These are phyloP conservation scores for Nyctalus aviator DNA, from an alignment of 2,797 vertebrate genomes.

Conservation along the genomic window DNA sequence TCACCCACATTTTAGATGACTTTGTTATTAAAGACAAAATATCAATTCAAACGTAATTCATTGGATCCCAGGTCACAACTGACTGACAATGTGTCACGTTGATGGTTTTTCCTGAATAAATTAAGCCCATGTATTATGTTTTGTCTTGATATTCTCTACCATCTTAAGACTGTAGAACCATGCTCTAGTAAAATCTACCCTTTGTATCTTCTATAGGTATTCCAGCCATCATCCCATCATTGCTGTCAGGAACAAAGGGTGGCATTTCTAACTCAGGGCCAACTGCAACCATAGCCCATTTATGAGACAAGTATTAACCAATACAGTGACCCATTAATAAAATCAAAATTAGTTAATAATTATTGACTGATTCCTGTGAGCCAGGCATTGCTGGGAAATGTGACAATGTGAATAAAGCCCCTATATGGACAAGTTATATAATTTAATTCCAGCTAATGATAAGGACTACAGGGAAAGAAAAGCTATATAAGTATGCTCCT, in stretches of 20 bases:
- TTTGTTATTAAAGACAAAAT: background rate
- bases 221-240: background rate
- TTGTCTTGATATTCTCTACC: background rate
- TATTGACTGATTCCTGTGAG: background rate
- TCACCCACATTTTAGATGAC: background rate
- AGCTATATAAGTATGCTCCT: background rate
- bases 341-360: background rate
- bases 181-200: background rate
- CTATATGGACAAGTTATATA: background rate
- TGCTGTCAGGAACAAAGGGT: background rate
- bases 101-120: constrained; percentile 2
- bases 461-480: background rate
- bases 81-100: background rate
- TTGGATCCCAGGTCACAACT: background rate
- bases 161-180: background rate
- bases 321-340: background rate
- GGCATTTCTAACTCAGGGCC: background rate
- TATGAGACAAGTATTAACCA: background rate
- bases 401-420: background rate
- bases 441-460: background rate
- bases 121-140: background rate
- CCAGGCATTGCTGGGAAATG: background rate
- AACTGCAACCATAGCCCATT: background rate
- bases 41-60: background rate
- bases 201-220: background rate